phyloP scores from a whole-genome alignment of 2,113 vertebrate genomes.

The Sinocyclocheilus grahami region DNA sequence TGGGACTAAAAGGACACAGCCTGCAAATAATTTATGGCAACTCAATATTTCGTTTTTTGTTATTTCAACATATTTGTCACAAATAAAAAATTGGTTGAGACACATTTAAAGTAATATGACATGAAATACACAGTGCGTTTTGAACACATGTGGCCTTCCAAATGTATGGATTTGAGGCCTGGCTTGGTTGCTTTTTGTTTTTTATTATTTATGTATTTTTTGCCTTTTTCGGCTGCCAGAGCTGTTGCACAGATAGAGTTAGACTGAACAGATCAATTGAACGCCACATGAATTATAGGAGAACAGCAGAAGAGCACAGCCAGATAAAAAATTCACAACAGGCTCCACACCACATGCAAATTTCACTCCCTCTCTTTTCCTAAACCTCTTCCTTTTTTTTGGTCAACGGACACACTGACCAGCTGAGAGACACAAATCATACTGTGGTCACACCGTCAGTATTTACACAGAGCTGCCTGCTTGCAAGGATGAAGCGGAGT shows the following conservation, averaged over 20 bases:
- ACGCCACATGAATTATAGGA: slow-evolving; percentile 43
- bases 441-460: slow-evolving; percentile 29
- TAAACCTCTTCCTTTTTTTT: not conserved
- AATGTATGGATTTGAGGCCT: slow-evolving; percentile 20
- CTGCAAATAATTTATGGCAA: not conserved
- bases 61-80: not conserved
- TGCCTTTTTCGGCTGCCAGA: slow-evolving; percentile 12
- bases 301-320: slow-evolving; percentile 40
- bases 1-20: not conserved
- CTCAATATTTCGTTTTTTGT: not conserved
- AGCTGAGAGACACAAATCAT: slow-evolving; percentile 46
- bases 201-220: not conserved
- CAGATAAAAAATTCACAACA: slow-evolving; percentile 31
- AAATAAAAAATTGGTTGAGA: not conserved
- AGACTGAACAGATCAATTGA: slow-evolving; percentile 31
- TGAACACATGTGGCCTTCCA: not conserved
- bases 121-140: not conserved
- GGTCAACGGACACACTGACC: slow-evolving; percentile 5
- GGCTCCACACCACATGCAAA: slow-evolving; percentile 36
- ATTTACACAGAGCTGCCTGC: slow-evolving; percentile 47
- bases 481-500: slow-evolving; percentile 49
- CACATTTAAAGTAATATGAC: not conserved
- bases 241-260: slow-evolving; percentile 12
- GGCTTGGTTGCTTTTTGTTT: not conserved
- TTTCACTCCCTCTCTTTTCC: not conserved